Evolutionary conservation across 2,113 vertebrate species (phyloP).

Genomic region (Xenopus laevis): DNA sequence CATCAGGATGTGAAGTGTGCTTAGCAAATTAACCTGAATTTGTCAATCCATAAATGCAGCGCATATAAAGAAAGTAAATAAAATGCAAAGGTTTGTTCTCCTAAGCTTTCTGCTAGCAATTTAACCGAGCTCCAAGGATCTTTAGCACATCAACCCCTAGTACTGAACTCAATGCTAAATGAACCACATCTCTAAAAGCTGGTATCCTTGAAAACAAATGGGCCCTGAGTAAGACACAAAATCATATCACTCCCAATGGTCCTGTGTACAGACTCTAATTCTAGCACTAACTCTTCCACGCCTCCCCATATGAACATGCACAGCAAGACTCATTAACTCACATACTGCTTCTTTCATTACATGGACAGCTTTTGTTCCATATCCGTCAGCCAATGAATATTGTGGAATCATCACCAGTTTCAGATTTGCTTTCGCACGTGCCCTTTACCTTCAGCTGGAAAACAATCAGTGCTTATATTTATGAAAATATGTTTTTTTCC

Average conservation of each 20-base stretch:
- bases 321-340: neutral
- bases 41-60: constrained; percentile 35
- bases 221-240: constrained; percentile 10
- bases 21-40: constrained; percentile 43
- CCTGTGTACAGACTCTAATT: neutral
- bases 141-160: constrained; percentile 10
- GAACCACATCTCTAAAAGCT: constrained; percentile 27
- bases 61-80: constrained; percentile 14
- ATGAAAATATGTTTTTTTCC: neutral
- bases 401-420: neutral
- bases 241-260: constrained; percentile 8
- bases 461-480: constrained; percentile 21
- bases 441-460: constrained; percentile 4
- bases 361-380: no score
- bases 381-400: neutral
- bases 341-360: no score
- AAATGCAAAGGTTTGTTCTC: constrained; percentile 25
- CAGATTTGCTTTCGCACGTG: neutral
- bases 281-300: neutral
- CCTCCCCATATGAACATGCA: constrained; percentile 4
- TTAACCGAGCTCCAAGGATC: constrained; percentile 33
- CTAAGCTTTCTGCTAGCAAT: constrained; percentile 13
- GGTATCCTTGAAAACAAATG: constrained; percentile 28
- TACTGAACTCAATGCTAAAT: constrained; percentile 40
- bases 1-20: constrained; percentile 16